Evolutionary conservation across 2,888 invertebrate genomes (phyloP).

Genomic region (Acrobasis repandana): DNA sequence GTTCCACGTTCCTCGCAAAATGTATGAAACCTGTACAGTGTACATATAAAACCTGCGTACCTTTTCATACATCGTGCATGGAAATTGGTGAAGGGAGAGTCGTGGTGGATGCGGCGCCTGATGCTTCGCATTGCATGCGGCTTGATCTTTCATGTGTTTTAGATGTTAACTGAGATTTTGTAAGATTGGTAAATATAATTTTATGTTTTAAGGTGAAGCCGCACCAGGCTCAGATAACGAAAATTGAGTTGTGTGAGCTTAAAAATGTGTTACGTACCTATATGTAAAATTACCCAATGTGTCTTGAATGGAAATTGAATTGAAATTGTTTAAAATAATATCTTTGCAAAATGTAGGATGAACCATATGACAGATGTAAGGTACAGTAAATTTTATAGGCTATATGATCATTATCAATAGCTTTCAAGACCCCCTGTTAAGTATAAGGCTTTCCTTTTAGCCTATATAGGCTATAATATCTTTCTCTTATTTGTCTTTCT

Average conservation of each 20-base stretch:
- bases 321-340: neutral
- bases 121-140: constrained; percentile 21
- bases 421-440: too few species aligned
- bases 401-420: too few species aligned
- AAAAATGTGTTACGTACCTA: too few species aligned
- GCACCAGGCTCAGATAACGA: too few species aligned
- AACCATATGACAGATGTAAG: neutral
- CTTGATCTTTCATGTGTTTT: constrained; percentile 15
- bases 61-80: neutral
- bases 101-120: neutral
- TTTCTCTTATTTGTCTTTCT: too few species aligned
- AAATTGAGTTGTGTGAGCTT: too few species aligned
- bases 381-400: neutral
- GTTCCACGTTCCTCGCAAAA: neutral
- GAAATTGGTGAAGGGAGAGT: neutral
- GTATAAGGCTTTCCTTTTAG: too few species aligned
- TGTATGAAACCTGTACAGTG: neutral
- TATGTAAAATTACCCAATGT: too few species aligned
- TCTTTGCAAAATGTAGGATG: neutral
- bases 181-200: neutral
- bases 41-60: neutral
- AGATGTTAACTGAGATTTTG: neutral
- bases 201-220: neutral
- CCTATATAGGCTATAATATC: too few species aligned
- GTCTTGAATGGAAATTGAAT: too few species aligned